A percentile compares a stretch with the other conserved stretches of the same genome.
phyloP scores from a whole-genome alignment of 2,888 invertebrate genomes.

The Seira ritae region DNA sequence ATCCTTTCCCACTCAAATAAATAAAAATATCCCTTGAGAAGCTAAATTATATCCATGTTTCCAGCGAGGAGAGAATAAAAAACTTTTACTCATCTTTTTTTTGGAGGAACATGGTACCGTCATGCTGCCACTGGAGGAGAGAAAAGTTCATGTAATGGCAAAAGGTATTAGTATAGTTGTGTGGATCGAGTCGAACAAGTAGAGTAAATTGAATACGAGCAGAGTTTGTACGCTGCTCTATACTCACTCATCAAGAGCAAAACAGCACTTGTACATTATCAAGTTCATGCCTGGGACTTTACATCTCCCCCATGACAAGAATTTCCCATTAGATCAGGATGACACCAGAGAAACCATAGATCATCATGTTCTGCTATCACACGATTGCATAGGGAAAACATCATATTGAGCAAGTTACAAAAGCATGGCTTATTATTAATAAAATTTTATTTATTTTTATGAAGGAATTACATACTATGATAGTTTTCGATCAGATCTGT shows the following conservation, averaged over 20 bases:
- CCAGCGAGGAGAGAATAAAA: not conserved
- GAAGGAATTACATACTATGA: too few species aligned
- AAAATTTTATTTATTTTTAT: too few species aligned
- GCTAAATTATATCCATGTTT: not conserved
- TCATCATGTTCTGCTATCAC: not conserved
- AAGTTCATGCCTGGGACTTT: constrained; percentile 6
- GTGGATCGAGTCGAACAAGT: not conserved
- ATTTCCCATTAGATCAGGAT: constrained; percentile 59
- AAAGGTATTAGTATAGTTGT: not conserved
- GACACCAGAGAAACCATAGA: constrained; percentile 16
- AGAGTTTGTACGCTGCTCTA: not conserved
- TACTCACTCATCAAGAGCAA: not conserved
- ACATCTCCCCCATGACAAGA: constrained; percentile 38
- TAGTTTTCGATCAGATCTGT: too few species aligned
- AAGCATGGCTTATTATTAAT: too few species aligned
- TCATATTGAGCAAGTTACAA: too few species aligned
- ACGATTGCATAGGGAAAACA: too few species aligned
- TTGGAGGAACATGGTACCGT: too few species aligned
- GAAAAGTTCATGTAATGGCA: not conserved
- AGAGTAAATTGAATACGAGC: not conserved
- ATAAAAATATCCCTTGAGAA: constrained; percentile 13
- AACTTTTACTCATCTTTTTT: constrained; percentile 1
- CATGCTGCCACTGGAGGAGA: not conserved
- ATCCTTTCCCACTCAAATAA: constrained; percentile 13
- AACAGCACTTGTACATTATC: constrained; percentile 5